Evolutionary conservation across 2,113 vertebrate genomes (phyloP), one percentile per base, ranked within the genome.

Genomic region (Talpa occidentalis): DNA sequence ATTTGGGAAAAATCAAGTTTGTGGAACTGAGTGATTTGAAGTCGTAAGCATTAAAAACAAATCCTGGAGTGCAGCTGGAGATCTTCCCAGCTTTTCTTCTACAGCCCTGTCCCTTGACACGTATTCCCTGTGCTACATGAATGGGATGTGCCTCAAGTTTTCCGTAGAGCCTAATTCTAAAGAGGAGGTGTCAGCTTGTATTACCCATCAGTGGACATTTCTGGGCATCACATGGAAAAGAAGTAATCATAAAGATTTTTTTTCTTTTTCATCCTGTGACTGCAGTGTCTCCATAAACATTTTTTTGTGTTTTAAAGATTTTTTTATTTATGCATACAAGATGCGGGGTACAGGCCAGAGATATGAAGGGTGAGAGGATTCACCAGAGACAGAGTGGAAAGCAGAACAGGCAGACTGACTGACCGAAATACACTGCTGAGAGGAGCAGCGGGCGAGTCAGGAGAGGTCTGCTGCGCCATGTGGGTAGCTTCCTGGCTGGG

Each of bases 1-100:
- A 87, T 96, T 95, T 95, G 86, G 89, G 91, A 66, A 95, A 94
- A 96, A 93, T 94, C 88, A 95, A 52, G 86, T 84, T 72, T 80
- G 32, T 94, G 86, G 37, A 96, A 95, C 60, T 77, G 89, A 97
- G 83, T 95, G 76, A 88, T 95, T 80, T 97, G 59, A 94, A 95
- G 78, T 95, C 66, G 77, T 26, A 90, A 92, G 70, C 72, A 84
- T 97, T 94, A 95, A 94, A 91, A 88, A 89, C 79, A 89, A 94
- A 87, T 93, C 82, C 77, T 89, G 60, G 90, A 81, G 32, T 93
- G 59, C 60, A 91, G 82, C 42, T 94, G 70, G 69, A 88, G 28
- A 88, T 70, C 88, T 96, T 94, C 78, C 70, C 67, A 66, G 42
- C 32, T 54, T 35, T 19, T 88, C 67, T 96, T 30, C 17, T 28